Evolutionary conservation across 2,888 invertebrate species (phyloP).

Genomic region (Biston stratarius): DNA sequence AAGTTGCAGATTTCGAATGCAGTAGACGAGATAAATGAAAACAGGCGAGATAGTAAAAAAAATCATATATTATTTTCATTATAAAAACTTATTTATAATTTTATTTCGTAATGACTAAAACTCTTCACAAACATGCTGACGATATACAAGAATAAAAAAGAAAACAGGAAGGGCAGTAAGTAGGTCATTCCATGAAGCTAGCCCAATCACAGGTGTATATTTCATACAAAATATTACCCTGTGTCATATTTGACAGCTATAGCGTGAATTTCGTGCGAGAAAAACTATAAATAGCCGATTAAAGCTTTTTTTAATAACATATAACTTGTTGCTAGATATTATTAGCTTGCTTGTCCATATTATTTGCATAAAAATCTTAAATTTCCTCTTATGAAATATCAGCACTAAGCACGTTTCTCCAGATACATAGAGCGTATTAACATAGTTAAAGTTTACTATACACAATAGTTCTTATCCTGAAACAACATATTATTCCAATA

Average conservation of each 20-base stretch:
- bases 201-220: slow-evolving; percentile 71
- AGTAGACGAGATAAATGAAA: not conserved
- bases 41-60: not conserved
- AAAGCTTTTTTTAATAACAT: not conserved
- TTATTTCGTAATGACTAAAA: slow-evolving; percentile 49
- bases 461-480: slow-evolving; percentile 39
- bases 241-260: slow-evolving; percentile 58
- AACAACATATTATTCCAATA: slow-evolving; percentile 34
- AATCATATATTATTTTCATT: slow-evolving; percentile 1
- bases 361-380: no score
- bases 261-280: slow-evolving; percentile 49
- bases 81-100: slow-evolving; percentile 30
- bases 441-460: slow-evolving; percentile 36
- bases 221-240: slow-evolving; percentile 75
- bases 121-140: slow-evolving; percentile 34
- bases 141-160: slow-evolving; percentile 16
- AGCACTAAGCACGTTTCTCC: slow-evolving; percentile 39
- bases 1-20: not conserved
- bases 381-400: slow-evolving; percentile 33
- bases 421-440: slow-evolving; percentile 39
- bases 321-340: not conserved
- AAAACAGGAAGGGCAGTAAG: not conserved
- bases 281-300: slow-evolving; percentile 23
- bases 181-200: slow-evolving; percentile 52
- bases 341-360: no score